Base-by-base conservation (phyloP, 1,140 invertebrate species). In the Micrasema longulum region DNA sequence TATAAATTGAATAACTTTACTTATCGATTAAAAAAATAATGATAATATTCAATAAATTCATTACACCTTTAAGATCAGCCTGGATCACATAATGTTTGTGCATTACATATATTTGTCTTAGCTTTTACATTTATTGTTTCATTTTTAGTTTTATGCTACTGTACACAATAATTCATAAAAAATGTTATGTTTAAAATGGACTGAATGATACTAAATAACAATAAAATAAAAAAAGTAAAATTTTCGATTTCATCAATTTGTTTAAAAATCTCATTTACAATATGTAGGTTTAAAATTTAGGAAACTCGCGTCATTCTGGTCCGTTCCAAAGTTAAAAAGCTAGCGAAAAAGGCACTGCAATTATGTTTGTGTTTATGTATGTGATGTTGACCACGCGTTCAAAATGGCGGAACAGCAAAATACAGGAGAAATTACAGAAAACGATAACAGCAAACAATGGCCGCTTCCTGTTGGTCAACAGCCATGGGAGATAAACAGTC, bases 401-500 rank as follows among this genome's bases (percentile, higher is more conserved):
- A 16, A 45, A 45, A n/a, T 14, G n/a, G n/a, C 43, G n/a, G n/a
- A 45, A 45, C 43, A 45, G 18, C n/a, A 45, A 45, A 16, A n/a
- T 1, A 12, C 22, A n/a, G n/a, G n/a, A n/a, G 22, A 53, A 53
- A 53, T 53, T 53, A 53, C 50, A 18, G 22, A 53, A 53, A 52
- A 22, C 50, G 22, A 53, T 23, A 36, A 9, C 26, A 10, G 53
- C 41, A 16, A 71, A 64, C 50, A 47, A 48, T 35, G 20, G 47
- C 69, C 38, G 57, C 69, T 48, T 71, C 69, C 69, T 38, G 55
- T 64, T 71, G 69, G 69, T 20, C 69, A 26, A 60, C 14, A 41
- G 69, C 60, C 60, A 64, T 64, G 60, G 35, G 57, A 63, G 69
- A 71, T 71, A 71, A 71, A 71, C 57, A 38, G 26, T 22, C 10